A percentile compares a stretch with the other conserved stretches of the same genome.
phyloP scores from a whole-genome alignment of 2,888 invertebrate species.

The Apamea epomidion region DNA sequence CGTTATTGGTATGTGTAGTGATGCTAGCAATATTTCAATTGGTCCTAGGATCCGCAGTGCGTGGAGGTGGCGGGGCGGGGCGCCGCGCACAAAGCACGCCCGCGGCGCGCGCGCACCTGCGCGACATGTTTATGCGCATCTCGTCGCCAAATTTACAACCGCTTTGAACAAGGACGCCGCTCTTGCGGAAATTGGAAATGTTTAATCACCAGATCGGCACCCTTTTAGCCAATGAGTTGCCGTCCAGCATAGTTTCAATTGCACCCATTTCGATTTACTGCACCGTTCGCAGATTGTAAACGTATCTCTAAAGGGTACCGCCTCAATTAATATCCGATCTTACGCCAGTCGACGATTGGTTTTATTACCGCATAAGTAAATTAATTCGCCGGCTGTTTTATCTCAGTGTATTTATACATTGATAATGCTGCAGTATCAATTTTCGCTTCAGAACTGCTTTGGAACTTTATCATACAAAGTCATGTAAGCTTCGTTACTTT shows the following conservation, averaged over 20 bases:
- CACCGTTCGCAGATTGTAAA: constrained; percentile 80
- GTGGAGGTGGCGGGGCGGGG: constrained; percentile 50
- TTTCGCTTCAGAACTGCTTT: constrained; percentile 35
- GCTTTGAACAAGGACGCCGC: constrained; percentile 67
- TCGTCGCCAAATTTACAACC: constrained; percentile 85
- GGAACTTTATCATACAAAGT: constrained; percentile 45
- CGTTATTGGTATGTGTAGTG: constrained; percentile 6
- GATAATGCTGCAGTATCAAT: constrained; percentile 53
- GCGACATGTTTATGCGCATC: constrained; percentile 86
- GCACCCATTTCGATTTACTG: constrained; percentile 64
- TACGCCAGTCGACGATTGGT: constrained; percentile 69
- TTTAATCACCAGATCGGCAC: constrained; percentile 84
- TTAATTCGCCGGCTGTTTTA: constrained; percentile 67
- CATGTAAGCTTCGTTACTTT: constrained; percentile 52
- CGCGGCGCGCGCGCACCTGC: constrained; percentile 76
- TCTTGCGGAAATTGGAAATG: constrained; percentile 82
- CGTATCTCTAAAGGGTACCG: constrained; percentile 76
- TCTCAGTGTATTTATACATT: constrained; percentile 62
- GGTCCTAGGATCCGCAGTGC: constrained; percentile 23
- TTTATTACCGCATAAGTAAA: constrained; percentile 68
- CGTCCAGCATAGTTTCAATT: constrained; percentile 67
- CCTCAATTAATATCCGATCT: constrained; percentile 76
- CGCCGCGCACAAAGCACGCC: constrained; percentile 79
- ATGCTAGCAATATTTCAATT: constrained; percentile 47
- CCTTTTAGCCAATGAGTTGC: constrained; percentile 73